Percentiles rank a stretch among this genome's conserved stretches.
phyloP scores from a whole-genome alignment of 2,797 vertebrate species.

The Poeciliopsis gracilis region DNA sequence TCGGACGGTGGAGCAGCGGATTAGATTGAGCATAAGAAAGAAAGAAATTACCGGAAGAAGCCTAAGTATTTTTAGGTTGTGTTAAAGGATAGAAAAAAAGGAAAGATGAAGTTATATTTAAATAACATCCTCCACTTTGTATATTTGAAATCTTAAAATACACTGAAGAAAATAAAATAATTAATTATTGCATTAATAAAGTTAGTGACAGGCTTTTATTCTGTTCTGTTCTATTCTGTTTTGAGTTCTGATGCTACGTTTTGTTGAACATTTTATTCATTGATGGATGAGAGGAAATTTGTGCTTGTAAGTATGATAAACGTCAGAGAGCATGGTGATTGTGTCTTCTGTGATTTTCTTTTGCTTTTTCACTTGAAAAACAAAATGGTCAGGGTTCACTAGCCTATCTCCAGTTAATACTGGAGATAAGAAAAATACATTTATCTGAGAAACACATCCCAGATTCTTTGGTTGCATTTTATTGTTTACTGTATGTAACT shows the following conservation, averaged over 20 bases:
- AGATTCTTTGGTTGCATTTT: background rate
- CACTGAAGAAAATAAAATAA: background rate
- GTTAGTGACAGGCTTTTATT: background rate
- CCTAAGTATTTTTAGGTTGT: background rate
- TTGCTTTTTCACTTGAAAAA: background rate
- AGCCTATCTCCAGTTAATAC: too few relatives aligned
- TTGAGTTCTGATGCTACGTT: background rate
- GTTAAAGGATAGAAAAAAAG: background rate
- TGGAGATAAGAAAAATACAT: background rate
- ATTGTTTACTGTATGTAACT: background rate
- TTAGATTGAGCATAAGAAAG: conserved; percentile 21
- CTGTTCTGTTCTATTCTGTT: background rate
- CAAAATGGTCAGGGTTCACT: background rate
- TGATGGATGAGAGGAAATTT: background rate
- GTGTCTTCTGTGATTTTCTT: background rate
- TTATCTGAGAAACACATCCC: background rate
- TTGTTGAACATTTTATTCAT: background rate
- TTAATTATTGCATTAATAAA: background rate
- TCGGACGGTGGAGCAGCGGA: background rate
- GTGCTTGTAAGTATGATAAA: background rate
- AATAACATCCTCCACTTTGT: background rate
- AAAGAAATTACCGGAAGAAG: conserved; percentile 24
- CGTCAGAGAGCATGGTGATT: background rate
- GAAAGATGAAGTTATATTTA: background rate
- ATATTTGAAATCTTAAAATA: background rate